Evolutionary conservation across 2,797 vertebrate species (phyloP).

Genomic region (Muraenolepis orangiensis): DNA sequence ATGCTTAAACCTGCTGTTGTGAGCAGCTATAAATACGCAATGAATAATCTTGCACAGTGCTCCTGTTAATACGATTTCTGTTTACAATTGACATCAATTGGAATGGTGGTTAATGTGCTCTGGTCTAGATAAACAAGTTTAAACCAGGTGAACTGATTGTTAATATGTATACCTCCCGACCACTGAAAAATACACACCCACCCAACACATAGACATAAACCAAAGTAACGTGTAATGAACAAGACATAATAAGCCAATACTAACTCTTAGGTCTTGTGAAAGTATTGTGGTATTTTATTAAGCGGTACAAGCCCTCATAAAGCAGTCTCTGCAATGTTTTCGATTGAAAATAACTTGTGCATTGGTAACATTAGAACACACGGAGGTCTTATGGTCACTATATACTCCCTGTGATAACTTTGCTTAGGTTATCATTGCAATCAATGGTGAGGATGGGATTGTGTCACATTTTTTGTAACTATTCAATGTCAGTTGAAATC

Average conservation of each 20-base stretch:
- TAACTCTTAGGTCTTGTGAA: slow-evolving; percentile 10
- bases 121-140: slow-evolving; percentile 33
- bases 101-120: slow-evolving; percentile 66
- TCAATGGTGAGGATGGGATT: background rate
- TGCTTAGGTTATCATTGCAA: background rate
- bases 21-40: slow-evolving; percentile 31
- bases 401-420: background rate
- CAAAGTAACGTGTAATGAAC: background rate
- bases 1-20: background rate
- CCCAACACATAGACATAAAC: background rate
- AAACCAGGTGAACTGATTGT: background rate
- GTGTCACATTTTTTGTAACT: background rate
- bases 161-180: background rate
- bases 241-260: slow-evolving; percentile 40
- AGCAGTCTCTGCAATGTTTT: slow-evolving; percentile 13
- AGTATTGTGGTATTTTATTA: slow-evolving; percentile 16
- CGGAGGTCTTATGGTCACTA: background rate
- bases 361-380: slow-evolving; percentile 3
- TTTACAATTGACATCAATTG: slow-evolving; percentile 48
- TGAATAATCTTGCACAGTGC: slow-evolving; percentile 14
- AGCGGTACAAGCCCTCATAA: slow-evolving; percentile 16
- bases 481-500: too few relatives aligned
- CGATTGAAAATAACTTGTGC: slow-evolving; percentile 25
- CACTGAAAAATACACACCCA: background rate
- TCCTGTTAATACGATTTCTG: background rate